Evolutionary conservation across 2,113 vertebrate species (phyloP).

Genomic region (Dendrocopos noguchii): DNA sequence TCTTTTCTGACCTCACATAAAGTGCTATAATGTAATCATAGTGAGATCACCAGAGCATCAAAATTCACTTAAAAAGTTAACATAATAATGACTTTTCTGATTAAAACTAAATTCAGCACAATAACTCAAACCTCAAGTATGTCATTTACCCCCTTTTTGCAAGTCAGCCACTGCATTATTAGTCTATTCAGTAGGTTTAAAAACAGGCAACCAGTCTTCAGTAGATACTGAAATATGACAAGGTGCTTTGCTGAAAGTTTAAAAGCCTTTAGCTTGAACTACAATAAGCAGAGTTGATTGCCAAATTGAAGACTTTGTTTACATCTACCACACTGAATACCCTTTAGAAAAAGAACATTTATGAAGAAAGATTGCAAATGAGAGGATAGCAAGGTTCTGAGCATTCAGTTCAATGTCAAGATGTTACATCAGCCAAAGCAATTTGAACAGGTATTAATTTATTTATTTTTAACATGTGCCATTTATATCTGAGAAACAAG

Average conservation of each 20-base stretch:
- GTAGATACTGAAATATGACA: not conserved
- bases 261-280: not conserved
- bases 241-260: not conserved
- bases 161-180: not conserved
- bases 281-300: slow-evolving; percentile 1
- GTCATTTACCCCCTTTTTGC: rapidly evolving
- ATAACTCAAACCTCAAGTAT: not conserved
- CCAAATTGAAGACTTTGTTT: slow-evolving; percentile 31
- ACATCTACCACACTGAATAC: not conserved
- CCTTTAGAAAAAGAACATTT: slow-evolving; percentile 20
- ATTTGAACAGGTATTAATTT: not conserved
- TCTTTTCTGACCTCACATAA: slow-evolving; percentile 25
- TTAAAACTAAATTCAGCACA: not conserved
- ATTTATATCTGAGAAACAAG: slow-evolving; percentile 14
- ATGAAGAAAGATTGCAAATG: not conserved
- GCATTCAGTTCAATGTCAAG: slow-evolving; percentile 6
- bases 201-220: not conserved
- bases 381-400: slow-evolving; percentile 14
- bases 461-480: not conserved
- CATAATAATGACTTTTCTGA: not conserved
- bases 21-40: not conserved
- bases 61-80: slow-evolving; percentile 11
- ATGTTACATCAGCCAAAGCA: not conserved
- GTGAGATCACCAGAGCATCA: not conserved
- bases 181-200: not conserved